Conservation (phyloP, 2,797 vertebrate species). For the Thripadectes ignobilis region DNA sequence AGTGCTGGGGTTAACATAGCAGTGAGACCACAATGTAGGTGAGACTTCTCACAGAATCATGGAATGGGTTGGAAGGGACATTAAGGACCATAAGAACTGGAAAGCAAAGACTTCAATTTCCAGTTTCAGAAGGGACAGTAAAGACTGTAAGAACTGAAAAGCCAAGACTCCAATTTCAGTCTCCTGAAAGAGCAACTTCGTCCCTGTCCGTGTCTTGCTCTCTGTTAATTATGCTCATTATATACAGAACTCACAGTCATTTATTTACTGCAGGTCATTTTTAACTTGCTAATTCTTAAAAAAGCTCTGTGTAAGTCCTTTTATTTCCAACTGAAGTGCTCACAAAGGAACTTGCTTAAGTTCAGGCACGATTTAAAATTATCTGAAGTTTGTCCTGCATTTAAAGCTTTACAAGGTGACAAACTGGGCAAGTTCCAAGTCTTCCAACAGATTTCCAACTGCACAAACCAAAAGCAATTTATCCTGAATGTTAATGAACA, state of each 20-base stretch:
- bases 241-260: fast-evolving
- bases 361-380: not conserved
- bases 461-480: not conserved
- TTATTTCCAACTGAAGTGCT: not conserved
- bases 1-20: not conserved
- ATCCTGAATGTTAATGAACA: not conserved
- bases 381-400: not conserved
- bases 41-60: not conserved
- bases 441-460: not conserved
- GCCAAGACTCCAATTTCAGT: not conserved
- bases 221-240: fast-evolving
- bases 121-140: not conserved
- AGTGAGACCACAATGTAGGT: not conserved
- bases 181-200: not conserved
- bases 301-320: fast-evolving
- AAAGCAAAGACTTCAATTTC: not conserved
- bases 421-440: not conserved
- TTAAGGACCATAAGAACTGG: too few relatives aligned
- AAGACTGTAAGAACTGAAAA: not conserved
- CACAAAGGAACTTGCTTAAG: not conserved
- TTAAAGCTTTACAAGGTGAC: not conserved
- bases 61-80: fast-evolving
- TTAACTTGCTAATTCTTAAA: not conserved
- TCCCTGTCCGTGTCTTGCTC: fast-evolving
- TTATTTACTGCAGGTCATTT: not conserved